Evolutionary conservation across 2,113 vertebrate species (phyloP), one percentile per base, ranked within the genome.

Genomic region (Electrona antarctica): DNA sequence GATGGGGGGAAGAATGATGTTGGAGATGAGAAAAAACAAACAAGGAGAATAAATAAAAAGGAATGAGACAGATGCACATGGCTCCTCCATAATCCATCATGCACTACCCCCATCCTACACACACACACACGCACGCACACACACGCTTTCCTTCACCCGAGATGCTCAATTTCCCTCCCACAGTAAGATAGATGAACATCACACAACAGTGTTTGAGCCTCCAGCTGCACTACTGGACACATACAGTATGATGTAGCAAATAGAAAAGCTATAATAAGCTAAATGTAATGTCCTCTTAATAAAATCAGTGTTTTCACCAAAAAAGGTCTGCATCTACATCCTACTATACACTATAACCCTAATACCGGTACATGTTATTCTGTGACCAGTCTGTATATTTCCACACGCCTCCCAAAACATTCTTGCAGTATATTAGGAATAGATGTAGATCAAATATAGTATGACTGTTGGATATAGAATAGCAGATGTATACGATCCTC

Each of bases 1-100:
- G 89, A 90, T 79, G 85, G 71, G 71, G 84, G 70, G 78, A 73
- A 74, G 81, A 67, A 71, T 51, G 50, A 4, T 61, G 73, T 28
- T 41, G 72, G 79, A 73, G 81, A 88, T 71, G 87, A 82, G 76
- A 59, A 78, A 86, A 85, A 90, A 85, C 87, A 69, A 90, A 90
- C 86, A 90, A 90, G 85, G 87, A 85, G 85, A 92, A 92, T 89
- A 92, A 90, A 90, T 89, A 88, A 88, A 88, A 78, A 89, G 83
- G 81, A 91, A 91, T 78, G 90, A 90, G 86, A 91, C 85, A 89
- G 88, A 87, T 86, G 81, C 87, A 83, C 68, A 65, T 60, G 49
- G 82, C 85, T 87, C 86, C 76, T 85, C 85, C 78, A 84, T 89
- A 91, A 88, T 85, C 86, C 82, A 73, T 69, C 88, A 75, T 52